Conservation (phyloP, 2,113 vertebrate genomes). For the Ceyx melanurus region DNA sequence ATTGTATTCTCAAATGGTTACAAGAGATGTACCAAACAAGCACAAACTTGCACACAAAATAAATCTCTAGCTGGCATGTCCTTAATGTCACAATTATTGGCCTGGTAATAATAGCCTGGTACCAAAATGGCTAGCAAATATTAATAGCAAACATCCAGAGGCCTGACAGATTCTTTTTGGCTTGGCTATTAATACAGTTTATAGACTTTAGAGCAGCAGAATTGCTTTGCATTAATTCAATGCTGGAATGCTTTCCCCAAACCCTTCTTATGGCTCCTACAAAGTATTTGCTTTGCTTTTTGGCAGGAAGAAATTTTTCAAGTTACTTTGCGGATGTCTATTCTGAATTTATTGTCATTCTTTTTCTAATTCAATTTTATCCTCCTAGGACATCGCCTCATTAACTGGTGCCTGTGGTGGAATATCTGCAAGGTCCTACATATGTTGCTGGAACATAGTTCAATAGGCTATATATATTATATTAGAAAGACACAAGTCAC, state of each 20-base stretch:
- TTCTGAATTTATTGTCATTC: conserved; percentile 40
- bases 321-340: neutral
- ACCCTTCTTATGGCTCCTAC: neutral
- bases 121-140: neutral
- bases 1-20: neutral
- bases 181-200: neutral
- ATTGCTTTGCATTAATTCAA: neutral
- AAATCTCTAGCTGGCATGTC: neutral
- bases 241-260: neutral
- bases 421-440: neutral
- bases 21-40: neutral
- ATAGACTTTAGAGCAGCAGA: neutral
- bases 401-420: neutral
- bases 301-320: conserved; percentile 18
- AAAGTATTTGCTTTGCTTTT: conserved; percentile 10
- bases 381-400: neutral
- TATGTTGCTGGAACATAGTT: neutral
- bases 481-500: neutral
- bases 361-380: conserved; percentile 15
- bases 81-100: neutral
- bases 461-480: neutral
- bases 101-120: neutral
- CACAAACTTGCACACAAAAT: neutral
- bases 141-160: neutral
- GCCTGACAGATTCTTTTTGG: neutral